phyloP scores from a whole-genome alignment of 2,797 vertebrate species.

The Dromococcyx pavoninus region DNA sequence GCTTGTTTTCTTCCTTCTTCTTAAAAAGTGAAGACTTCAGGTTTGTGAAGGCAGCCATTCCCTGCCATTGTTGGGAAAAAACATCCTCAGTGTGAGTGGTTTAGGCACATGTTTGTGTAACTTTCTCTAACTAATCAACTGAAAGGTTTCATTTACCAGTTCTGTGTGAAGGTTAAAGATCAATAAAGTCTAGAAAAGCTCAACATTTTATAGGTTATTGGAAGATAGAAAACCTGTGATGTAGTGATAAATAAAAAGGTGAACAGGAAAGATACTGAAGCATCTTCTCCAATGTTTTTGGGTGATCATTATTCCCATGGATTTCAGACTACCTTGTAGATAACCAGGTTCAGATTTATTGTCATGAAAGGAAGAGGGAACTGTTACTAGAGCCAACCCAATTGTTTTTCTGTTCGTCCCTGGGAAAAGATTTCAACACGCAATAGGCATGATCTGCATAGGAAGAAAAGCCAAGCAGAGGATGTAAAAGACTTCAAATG shows the following conservation, averaged over 20 bases:
- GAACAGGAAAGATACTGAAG: background rate
- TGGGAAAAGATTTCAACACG: background rate
- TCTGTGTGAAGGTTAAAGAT: background rate
- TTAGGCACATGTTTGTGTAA: background rate
- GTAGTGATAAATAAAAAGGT: background rate
- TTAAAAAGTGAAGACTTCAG: background rate
- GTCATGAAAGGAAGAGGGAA: background rate
- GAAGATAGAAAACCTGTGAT: background rate
- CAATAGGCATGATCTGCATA: no score
- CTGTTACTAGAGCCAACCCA: accelerated
- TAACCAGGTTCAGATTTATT: background rate
- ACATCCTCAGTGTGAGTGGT: background rate
- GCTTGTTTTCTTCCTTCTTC: background rate
- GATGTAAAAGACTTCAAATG: background rate
- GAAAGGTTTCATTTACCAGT: background rate
- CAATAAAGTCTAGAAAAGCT: background rate
- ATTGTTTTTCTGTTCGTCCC: background rate
- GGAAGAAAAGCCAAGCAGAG: background rate
- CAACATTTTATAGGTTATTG: background rate
- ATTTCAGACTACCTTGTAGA: background rate
- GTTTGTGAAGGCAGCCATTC: background rate
- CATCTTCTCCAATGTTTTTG: background rate
- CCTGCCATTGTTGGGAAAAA: background rate
- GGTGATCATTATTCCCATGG: background rate
- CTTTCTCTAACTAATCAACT: background rate